A percentile compares a stretch with the other conserved stretches of the same genome.
phyloP scores from a whole-genome alignment of 1,140 invertebrate genomes.

The Anoplophora glabripennis region DNA sequence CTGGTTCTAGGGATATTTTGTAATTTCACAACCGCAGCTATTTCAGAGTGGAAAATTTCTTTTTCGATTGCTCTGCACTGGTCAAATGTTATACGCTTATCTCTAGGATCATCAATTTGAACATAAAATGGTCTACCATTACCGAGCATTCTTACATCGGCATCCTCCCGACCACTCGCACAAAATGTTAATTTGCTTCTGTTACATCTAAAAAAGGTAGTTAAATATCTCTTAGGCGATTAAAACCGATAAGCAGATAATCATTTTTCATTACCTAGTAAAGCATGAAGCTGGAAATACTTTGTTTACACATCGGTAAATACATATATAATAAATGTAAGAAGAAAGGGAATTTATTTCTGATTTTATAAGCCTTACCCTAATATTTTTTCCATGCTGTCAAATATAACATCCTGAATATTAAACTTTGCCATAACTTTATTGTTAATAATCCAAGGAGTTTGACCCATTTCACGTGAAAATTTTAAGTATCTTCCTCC shows the following conservation, averaged over 20 bases:
- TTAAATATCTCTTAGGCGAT: neutral
- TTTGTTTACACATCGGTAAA: too few relatives aligned
- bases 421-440: constrained; percentile 77
- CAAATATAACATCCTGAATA: constrained; percentile 86
- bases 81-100: constrained; percentile 53
- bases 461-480: constrained; percentile 83
- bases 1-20: constrained; percentile 62
- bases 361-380: constrained; percentile 41
- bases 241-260: too few relatives aligned
- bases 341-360: too few relatives aligned
- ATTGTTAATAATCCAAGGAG: constrained; percentile 89
- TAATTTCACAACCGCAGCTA: constrained; percentile 64
- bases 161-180: constrained; percentile 90
- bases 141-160: constrained; percentile 84
- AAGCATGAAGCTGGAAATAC: too few relatives aligned
- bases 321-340: too few relatives aligned
- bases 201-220: constrained; percentile 22
- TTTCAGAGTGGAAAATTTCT: constrained; percentile 59
- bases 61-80: constrained; percentile 57
- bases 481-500: constrained; percentile 84
- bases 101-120: constrained; percentile 71
- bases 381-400: constrained; percentile 56
- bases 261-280: neutral
- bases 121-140: constrained; percentile 82
- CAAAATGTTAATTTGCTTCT: constrained; percentile 58